Evolutionary conservation across 2,888 invertebrate genomes (phyloP).

Genomic region (Callyntrura guangdongensis): DNA sequence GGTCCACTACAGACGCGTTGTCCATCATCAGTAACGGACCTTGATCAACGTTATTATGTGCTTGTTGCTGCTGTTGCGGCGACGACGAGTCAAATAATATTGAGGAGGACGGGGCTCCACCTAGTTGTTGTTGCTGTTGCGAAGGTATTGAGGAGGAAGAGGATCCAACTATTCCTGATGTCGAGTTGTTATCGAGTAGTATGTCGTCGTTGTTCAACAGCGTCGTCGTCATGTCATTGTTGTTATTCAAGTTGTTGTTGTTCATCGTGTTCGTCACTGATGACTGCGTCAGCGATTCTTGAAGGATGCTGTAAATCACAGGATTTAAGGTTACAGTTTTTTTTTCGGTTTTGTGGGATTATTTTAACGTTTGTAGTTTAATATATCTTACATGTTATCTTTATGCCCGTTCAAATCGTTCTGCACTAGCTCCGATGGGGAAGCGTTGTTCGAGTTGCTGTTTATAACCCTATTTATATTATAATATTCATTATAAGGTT

Average conservation of each 20-base stretch:
- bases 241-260: slow-evolving; percentile 83
- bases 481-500: too few relatives aligned
- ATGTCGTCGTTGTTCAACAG: slow-evolving; percentile 45
- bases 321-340: too few relatives aligned
- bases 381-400: slow-evolving; percentile 79
- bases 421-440: slow-evolving; percentile 68
- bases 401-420: slow-evolving; percentile 79
- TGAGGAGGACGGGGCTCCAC: not conserved
- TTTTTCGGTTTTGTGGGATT: too few relatives aligned
- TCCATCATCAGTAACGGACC: slow-evolving; percentile 40
- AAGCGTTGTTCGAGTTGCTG: slow-evolving; percentile 73
- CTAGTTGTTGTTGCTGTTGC: not conserved
- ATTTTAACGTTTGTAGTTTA: not conserved
- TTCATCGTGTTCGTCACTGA: slow-evolving; percentile 79
- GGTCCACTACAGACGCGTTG: slow-evolving; percentile 70
- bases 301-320: slow-evolving; percentile 65
- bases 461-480: slow-evolving; percentile 74
- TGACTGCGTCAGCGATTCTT: slow-evolving; percentile 79
- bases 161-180: not conserved
- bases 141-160: not conserved
- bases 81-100: too few relatives aligned
- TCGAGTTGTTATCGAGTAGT: slow-evolving; percentile 28
- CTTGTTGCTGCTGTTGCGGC: not conserved
- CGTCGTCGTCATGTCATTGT: slow-evolving; percentile 72
- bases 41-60: not conserved